phyloP scores from a whole-genome alignment of 2,888 invertebrate species.

The Cabera pusaria region DNA sequence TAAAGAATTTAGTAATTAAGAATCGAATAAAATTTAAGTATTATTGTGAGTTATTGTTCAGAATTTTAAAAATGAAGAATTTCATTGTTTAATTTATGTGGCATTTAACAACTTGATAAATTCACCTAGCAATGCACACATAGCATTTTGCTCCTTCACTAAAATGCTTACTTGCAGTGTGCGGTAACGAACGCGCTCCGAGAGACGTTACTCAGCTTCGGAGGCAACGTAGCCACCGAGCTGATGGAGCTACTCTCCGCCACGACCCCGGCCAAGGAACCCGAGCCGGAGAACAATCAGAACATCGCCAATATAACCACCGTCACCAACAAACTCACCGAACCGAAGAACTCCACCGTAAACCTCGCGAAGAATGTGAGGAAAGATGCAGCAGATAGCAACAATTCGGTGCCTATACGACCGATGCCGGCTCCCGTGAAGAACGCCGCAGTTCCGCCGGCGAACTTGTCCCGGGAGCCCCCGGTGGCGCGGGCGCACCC shows the following conservation, averaged over 20 bases:
- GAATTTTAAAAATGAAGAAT: too few relatives aligned
- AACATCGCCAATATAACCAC: slow-evolving; percentile 44
- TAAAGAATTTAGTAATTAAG: too few relatives aligned
- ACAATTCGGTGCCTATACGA: slow-evolving; percentile 13
- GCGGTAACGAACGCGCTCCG: slow-evolving; percentile 75
- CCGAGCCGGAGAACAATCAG: slow-evolving; percentile 50
- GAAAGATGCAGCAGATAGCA: slow-evolving; percentile 7
- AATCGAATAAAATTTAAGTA: too few relatives aligned
- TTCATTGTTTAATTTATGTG: too few relatives aligned
- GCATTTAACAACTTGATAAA: too few relatives aligned
- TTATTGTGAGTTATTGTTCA: too few relatives aligned
- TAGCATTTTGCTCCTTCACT: too few relatives aligned
- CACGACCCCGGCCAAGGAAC: slow-evolving; percentile 20
- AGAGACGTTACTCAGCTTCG: slow-evolving; percentile 74
- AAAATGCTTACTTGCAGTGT: too few relatives aligned
- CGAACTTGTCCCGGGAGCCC: slow-evolving; percentile 11
- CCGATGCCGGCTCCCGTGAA: slow-evolving; percentile 27
- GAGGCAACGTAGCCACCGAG: slow-evolving; percentile 63
- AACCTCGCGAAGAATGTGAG: slow-evolving; percentile 10
- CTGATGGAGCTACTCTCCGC: slow-evolving; percentile 56
- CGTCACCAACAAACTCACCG: slow-evolving; percentile 45
- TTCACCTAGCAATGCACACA: too few relatives aligned
- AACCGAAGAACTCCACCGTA: slow-evolving; percentile 36
- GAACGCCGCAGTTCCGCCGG: slow-evolving; percentile 17
- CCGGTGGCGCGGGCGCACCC: slow-evolving; percentile 34